Percentiles rank a stretch among this genome's conserved stretches.
Conservation (phyloP, 2,113 vertebrate species). For the Dolichotis patagonum region DNA sequence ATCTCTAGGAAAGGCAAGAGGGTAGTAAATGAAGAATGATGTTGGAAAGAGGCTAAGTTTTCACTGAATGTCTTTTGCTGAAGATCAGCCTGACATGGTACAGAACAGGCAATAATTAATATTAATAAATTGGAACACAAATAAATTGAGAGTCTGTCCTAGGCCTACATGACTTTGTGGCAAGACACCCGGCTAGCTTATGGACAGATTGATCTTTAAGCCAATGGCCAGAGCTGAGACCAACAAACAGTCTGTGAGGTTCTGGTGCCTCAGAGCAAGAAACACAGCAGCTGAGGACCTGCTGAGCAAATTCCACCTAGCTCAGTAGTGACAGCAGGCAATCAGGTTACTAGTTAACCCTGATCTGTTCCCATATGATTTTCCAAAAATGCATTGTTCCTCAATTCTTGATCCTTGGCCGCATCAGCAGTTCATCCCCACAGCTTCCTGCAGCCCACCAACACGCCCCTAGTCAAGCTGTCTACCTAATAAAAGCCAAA, state of each 20-base stretch:
- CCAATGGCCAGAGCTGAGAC: neutral
- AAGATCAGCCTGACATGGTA: neutral
- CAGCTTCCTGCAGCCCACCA: neutral
- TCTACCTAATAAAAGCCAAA: neutral
- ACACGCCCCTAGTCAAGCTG: neutral
- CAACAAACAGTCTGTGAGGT: neutral
- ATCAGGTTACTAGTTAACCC: neutral
- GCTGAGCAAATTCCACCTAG: no score
- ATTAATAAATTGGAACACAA: neutral
- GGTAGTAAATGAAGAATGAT: accelerated
- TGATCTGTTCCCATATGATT: neutral
- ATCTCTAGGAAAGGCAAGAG: neutral
- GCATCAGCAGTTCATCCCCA: neutral
- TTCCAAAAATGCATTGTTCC: neutral
- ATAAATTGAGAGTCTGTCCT: neutral
- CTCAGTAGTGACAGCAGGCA: no score
- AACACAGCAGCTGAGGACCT: neutral
- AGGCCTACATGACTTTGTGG: neutral
- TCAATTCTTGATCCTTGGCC: neutral
- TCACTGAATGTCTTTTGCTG: neutral
- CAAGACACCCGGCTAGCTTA: neutral
- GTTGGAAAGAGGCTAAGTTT: neutral
- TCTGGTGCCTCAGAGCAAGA: neutral
- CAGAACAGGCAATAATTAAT: neutral
- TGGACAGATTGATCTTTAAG: neutral